Conservation (phyloP, 2,797 vertebrate species). For the Alosa sapidissima region DNA sequence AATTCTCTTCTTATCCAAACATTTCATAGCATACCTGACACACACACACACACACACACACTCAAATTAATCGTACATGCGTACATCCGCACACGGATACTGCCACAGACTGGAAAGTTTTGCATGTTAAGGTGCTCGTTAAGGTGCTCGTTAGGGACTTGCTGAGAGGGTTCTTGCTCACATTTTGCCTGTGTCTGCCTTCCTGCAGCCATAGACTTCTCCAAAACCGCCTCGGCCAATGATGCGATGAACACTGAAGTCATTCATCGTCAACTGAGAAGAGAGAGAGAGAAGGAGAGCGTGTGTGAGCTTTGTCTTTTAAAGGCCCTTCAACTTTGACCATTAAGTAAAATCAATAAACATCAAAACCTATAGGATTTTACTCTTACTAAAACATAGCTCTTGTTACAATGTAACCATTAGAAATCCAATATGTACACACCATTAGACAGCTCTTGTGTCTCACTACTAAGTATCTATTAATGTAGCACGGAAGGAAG, state of each 20-base stretch:
- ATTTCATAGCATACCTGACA: constrained; percentile 98
- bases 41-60: constrained; percentile 34
- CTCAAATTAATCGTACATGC: not conserved
- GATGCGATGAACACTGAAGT: constrained; percentile 98
- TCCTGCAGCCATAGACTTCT: constrained; percentile 96
- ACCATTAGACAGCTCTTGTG: too few relatives aligned
- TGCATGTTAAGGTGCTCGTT: not conserved
- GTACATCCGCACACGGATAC: not conserved
- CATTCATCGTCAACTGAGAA: constrained; percentile 92
- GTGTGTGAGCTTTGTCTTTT: not conserved
- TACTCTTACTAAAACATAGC: not conserved
- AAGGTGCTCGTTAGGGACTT: not conserved
- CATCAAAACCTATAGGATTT: not conserved
- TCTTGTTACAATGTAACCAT: not conserved
- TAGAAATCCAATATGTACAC: too few relatives aligned
- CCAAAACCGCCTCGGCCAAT: constrained; percentile 96
- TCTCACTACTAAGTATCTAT: not conserved
- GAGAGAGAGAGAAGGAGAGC: not conserved
- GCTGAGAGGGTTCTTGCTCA: constrained; percentile 64
- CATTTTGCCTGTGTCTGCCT: constrained; percentile 99
- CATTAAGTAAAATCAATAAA: not conserved
- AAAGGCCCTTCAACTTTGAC: not conserved
- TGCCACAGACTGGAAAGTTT: not conserved
- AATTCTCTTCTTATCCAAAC: constrained; percentile 98
- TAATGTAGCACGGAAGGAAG: not conserved